Evolutionary conservation across 2,888 invertebrate species (phyloP).

Genomic region (Zelleria hepariella): DNA sequence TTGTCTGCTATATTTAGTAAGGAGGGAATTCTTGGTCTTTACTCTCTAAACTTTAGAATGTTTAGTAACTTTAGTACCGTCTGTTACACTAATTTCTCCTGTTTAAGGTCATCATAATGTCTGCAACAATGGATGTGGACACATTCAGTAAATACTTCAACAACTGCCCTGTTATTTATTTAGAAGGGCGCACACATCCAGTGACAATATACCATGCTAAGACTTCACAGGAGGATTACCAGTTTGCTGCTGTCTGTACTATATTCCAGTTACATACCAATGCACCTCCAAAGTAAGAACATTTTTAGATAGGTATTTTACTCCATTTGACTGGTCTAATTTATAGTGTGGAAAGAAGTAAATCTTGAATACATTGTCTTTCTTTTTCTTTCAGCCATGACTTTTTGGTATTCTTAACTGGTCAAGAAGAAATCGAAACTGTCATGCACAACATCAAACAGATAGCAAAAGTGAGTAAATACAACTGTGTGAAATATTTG

Average conservation of each 20-base stretch:
- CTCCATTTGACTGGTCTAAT: too few relatives aligned
- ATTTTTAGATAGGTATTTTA: neutral
- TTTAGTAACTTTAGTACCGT: too few relatives aligned
- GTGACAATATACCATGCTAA: constrained; percentile 82
- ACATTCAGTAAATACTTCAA: constrained; percentile 92
- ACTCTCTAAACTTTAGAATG: too few relatives aligned
- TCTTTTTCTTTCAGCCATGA: constrained; percentile 77
- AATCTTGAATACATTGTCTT: too few relatives aligned
- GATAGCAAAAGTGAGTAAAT: constrained; percentile 75
- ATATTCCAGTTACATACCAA: constrained; percentile 91
- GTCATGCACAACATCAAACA: constrained; percentile 81
- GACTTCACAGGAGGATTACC: constrained; percentile 85
- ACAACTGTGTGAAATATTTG: too few relatives aligned
- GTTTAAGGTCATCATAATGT: constrained; percentile 93
- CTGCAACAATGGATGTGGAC: constrained; percentile 97
- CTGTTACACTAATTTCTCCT: too few relatives aligned
- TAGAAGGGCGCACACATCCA: constrained; percentile 91
- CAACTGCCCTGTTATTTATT: constrained; percentile 86
- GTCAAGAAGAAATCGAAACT: constrained; percentile 97
- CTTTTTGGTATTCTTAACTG: constrained; percentile 93
- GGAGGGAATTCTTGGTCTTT: too few relatives aligned
- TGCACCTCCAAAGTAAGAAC: constrained; percentile 74
- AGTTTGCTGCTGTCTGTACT: constrained; percentile 85
- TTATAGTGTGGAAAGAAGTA: too few relatives aligned
- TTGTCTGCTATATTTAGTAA: too few relatives aligned